Base-by-base conservation (phyloP, 2,888 invertebrate species). In the Nycteola revayana region DNA sequence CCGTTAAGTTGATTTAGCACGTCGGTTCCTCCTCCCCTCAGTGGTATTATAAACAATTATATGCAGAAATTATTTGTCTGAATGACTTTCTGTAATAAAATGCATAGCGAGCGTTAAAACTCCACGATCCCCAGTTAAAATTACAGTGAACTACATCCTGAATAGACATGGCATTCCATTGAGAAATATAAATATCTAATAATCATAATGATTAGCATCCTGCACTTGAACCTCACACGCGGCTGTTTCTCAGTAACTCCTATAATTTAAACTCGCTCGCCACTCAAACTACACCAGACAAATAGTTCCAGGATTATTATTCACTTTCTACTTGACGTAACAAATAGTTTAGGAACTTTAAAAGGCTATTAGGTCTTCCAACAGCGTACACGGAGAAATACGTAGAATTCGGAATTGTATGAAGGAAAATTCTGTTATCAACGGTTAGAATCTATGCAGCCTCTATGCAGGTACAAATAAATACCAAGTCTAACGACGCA, bases 321-420 rank as follows among this genome's bases (percentile, higher is more conserved):
- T 72, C 69, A 72, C 73, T 79, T 77, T 78, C 75, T 75, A 67
- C 69, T 72, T 71, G 69, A 45, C n/a, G n/a, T n/a, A n/a, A 56
- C 46, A 47, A 59, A 56, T 55, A 55, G 60, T n/a, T n/a, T n/a
- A n/a, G n/a, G n/a, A n/a, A 53, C 48, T 18, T 18, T 21, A 5
- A 21, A 21, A 21, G n/a, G 7, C 7, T 21, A 21, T 21, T n/a
- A n/a, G n/a, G n/a, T n/a, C n/a, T n/a, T n/a, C n/a, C n/a, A n/a
- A n/a, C n/a, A n/a, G n/a, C n/a, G n/a, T n/a, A n/a, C n/a, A n/a
- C 4, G 7, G 1, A 8, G 7, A 9, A 22, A 11, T 9, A 9
- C n/a, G 9, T 17, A 17, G 9, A 7, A 28, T n/a, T 10, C 7
- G 18, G 9, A 10, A 7, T 8, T 20, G n/a, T 2, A 20, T 7